Base-by-base conservation (phyloP, 2,113 vertebrate genomes). In the Jaculus jaculus region DNA sequence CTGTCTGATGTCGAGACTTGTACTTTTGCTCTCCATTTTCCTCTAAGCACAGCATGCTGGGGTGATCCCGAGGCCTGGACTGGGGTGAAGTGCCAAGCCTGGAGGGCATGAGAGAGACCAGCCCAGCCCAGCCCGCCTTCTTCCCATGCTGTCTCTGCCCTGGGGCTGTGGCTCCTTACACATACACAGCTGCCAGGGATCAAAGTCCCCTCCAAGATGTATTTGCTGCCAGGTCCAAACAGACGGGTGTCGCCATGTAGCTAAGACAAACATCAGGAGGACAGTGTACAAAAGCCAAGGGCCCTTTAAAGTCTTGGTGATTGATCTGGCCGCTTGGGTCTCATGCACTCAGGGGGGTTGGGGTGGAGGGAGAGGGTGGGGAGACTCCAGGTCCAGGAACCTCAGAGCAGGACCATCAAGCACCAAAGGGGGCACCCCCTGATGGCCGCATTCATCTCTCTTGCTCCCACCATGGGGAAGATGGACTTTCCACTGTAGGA, bases 151-250 rank as follows among this genome's bases (percentile, higher is more conserved):
- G 87, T 73, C 81, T 87, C 91, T 68, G 96, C 89, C 82, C 37
- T 58, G 92, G 90, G 95, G 87, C 91, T 71, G 73, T 4, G 91
- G 87, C 82, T 96, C 93, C 87, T 95, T 96, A 96, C 95, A 93
- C 65, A 11, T 94, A 90, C 90, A 90, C 96, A 96, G 96, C 97
- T 97, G 97, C 96, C 97, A 96, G 90, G 92, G 90, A 96, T 96
- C 97, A 97, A 97, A 97, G 96, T 51, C 88, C 47, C 37, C 47
- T 42, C 93, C 51, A 88, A 97, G 97, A 97, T 95, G 96, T 95
- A 97, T 97, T 93, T 96, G 96, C 97, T 96, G 93, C 0, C 93
- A 97, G 88, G 81, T 95, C 95, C 84, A 97, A 96, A 96, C 92
- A 96, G 88, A 92, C 39, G 69, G 79, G 87, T 90, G 93, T 96